phyloP scores from a whole-genome alignment of 2,888 invertebrate genomes.

The Melikaiella ostensackeni region DNA sequence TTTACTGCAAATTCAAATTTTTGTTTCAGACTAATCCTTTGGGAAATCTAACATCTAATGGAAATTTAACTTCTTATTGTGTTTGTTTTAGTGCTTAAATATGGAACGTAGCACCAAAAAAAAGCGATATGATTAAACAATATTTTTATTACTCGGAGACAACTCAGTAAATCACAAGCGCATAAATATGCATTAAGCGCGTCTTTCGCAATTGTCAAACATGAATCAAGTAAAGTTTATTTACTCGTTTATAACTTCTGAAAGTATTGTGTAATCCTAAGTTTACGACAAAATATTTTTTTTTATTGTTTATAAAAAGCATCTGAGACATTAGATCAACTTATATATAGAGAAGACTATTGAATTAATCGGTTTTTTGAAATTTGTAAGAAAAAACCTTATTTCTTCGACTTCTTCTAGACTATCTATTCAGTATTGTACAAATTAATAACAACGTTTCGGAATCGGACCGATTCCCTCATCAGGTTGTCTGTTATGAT shows the following conservation, averaged over 20 bases:
- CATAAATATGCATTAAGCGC: background rate
- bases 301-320: background rate
- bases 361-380: no score
- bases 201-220: background rate
- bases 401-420: no score
- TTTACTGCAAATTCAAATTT: background rate
- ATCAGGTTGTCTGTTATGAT: no score
- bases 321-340: background rate
- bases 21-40: background rate
- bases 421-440: no score
- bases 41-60: background rate
- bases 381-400: no score
- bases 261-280: background rate
- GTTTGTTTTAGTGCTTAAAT: background rate
- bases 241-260: background rate
- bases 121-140: no score
- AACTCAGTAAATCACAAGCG: background rate
- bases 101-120: no score
- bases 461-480: no score
- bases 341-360: no score
- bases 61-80: background rate
- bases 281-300: background rate
- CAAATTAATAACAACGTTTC: no score
- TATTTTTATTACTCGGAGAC: no score
- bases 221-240: background rate